Conservation (phyloP, 2,888 invertebrate species). For the Hofmannophila pseudospretella region DNA sequence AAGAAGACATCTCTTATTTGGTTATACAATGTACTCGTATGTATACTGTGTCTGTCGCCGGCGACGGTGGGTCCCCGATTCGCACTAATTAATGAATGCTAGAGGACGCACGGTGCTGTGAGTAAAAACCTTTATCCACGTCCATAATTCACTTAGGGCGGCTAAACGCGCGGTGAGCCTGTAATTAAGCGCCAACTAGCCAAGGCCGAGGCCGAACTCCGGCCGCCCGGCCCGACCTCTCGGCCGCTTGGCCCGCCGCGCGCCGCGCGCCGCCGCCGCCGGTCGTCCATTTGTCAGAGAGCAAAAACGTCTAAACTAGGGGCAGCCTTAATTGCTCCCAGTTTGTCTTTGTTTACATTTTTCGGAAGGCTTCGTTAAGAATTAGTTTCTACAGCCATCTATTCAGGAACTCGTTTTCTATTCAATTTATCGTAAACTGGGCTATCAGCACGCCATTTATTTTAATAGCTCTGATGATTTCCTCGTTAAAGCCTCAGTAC, state of each 20-base stretch:
- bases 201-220: neutral
- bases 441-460: neutral
- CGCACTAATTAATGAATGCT: too few species aligned
- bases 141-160: conserved; percentile 1
- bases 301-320: conserved; percentile 23
- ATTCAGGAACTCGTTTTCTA: neutral
- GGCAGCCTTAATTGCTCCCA: conserved; percentile 14
- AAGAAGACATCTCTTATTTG: too few species aligned
- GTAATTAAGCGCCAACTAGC: conserved; percentile 26
- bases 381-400: too few species aligned
- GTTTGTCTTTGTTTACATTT: conserved; percentile 17
- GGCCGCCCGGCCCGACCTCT: neutral
- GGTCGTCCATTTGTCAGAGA: conserved; percentile 24
- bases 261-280: conserved; percentile 4
- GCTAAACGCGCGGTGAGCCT: conserved; percentile 16
- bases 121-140: neutral
- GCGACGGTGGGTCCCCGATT: too few species aligned
- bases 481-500: too few species aligned
- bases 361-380: conserved; percentile 12
- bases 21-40: too few species aligned
- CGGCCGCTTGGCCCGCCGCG: conserved; percentile 7
- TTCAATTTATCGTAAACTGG: neutral
- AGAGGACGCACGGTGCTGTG: neutral
- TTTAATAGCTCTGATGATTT: too few species aligned
- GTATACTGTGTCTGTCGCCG: too few species aligned